Evolutionary conservation across 1,140 invertebrate genomes (phyloP).

Genomic region (Theocolax elegans): DNA sequence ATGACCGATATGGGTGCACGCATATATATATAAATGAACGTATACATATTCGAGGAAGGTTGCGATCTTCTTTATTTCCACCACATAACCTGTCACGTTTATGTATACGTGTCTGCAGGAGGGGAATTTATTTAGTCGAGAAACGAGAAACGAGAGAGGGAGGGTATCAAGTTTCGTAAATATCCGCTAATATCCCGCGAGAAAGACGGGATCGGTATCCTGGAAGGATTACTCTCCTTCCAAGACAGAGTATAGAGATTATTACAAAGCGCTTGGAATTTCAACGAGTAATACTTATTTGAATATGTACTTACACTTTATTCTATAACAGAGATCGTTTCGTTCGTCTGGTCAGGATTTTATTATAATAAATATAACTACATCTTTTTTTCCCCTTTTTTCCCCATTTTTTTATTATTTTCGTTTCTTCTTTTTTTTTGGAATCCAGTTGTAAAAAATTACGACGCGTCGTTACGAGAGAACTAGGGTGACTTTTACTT

Average conservation of each 20-base stretch:
- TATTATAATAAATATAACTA: too few relatives aligned
- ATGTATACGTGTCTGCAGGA: not conserved
- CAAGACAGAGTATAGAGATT: too few relatives aligned
- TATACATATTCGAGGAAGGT: not conserved
- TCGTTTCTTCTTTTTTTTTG: too few relatives aligned
- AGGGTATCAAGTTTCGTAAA: conserved; percentile 44
- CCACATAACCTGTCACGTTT: conserved; percentile 3
- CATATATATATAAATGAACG: too few relatives aligned
- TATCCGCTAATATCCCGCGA: conserved; percentile 43
- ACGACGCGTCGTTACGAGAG: too few relatives aligned
- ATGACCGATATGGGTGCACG: not conserved
- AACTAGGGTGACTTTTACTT: too few relatives aligned
- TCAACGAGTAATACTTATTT: conserved; percentile 28
- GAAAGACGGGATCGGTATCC: conserved; percentile 15
- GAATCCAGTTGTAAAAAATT: too few relatives aligned
- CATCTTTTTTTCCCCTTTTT: too few relatives aligned
- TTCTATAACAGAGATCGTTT: not conserved
- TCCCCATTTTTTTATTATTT: not conserved
- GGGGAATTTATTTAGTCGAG: conserved; percentile 24
- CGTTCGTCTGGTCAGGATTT: too few relatives aligned
- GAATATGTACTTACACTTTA: too few relatives aligned
- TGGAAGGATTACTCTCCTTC: conserved; percentile 3
- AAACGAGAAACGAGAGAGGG: not conserved
- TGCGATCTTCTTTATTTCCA: conserved; percentile 6
- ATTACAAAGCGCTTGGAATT: conserved; percentile 41